Base-by-base conservation (phyloP, 2,888 invertebrate species). In the Clanis bilineata region DNA sequence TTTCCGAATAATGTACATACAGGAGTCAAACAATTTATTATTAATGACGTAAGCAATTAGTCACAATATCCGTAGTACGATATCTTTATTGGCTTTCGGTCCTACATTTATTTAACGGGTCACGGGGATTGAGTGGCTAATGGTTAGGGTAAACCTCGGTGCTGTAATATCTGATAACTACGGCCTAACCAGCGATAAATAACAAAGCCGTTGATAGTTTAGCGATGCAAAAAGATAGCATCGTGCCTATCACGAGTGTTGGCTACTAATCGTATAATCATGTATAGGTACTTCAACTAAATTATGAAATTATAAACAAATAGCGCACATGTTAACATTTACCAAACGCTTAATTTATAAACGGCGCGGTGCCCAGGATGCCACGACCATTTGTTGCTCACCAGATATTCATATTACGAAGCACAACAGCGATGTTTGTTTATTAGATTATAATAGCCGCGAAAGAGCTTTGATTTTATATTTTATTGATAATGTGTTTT, bases 51-150 rank as follows among this genome's bases (percentile, higher is more conserved):
- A 39, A 51, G 15, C 21, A 25, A 7, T 12, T 25, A 39, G 7
- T 18, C 56, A 62, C 66, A 58, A 62, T 67, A 62, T 56, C 43
- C 15, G 25, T 57, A 43, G 39, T 44, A 56, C 15, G 25, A 55
- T 44, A 45, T 61, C 59, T 79, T 76, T 82, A 80, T 81, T 79
- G 64, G 70, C 60, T 72, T 77, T 82, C 76, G 70, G 69, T 68
- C 70, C 62, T 54, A 70, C 72, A 74, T 78, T 74, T 71, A 64
- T 61, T 66, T 58, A 59, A 59, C 45, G 63, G 69, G 70, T 73
- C 69, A 74, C 64, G 69, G 68, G 65, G 68, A 75, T 76, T 70
- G 70, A 71, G 68, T 67, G 64, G 59, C 72, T 78, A 73, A 76
- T 76, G 72, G 74, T 62, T 63, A 62, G 65, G 73, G 69, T 73